phyloP scores from a whole-genome alignment of 2,888 invertebrate species.

The Acleris literana region DNA sequence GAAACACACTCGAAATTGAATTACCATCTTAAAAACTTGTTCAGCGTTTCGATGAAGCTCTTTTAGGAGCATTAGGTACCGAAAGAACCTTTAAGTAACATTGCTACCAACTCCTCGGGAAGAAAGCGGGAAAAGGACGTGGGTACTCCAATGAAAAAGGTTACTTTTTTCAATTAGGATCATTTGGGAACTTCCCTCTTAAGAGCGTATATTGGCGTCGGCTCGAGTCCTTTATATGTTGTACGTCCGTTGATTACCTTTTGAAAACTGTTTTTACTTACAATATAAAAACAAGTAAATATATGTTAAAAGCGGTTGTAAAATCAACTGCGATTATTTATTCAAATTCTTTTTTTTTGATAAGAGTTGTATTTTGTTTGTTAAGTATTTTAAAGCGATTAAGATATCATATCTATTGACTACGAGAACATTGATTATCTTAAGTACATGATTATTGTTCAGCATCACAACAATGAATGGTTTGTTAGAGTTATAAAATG shows the following conservation, averaged over 20 bases:
- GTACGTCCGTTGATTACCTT: slow-evolving; percentile 47
- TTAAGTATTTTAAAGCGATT: no score
- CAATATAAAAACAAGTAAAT: slow-evolving; percentile 16
- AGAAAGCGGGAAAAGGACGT: slow-evolving; percentile 31
- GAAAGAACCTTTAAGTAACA: slow-evolving; percentile 32
- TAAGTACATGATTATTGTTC: no score
- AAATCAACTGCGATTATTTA: background rate
- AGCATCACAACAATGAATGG: no score
- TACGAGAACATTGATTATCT: no score
- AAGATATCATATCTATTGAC: no score
- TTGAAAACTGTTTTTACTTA: slow-evolving; percentile 37
- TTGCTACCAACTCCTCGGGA: slow-evolving; percentile 23
- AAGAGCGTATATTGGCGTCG: slow-evolving; percentile 37
- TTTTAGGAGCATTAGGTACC: slow-evolving; percentile 22
- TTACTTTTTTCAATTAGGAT: slow-evolving; percentile 42
- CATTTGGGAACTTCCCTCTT: slow-evolving; percentile 43
- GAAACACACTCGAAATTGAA: slow-evolving; percentile 10
- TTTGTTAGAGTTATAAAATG: no score
- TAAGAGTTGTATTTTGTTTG: no score
- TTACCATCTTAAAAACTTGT: slow-evolving; percentile 15
- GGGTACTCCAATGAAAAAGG: slow-evolving; percentile 32
- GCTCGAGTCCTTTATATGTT: slow-evolving; percentile 21
- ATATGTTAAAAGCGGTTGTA: background rate
- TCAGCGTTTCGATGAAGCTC: slow-evolving; percentile 9
- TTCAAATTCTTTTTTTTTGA: background rate